phyloP scores from a whole-genome alignment of 1,140 invertebrate species.

The Drosophila oshimai region DNA sequence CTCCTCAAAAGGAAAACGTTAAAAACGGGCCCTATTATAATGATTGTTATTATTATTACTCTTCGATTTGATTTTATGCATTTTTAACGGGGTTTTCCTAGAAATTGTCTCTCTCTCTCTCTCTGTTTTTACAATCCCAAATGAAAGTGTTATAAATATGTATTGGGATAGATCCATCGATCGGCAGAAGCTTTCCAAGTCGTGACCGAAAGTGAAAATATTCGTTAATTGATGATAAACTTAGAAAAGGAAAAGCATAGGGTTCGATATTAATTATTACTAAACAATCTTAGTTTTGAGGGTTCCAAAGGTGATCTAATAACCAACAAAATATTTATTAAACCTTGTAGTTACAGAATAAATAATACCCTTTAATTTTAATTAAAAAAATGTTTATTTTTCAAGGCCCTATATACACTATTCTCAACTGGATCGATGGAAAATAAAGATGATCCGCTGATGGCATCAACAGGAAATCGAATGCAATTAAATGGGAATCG shows the following conservation, averaged over 20 bases:
- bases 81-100: slow-evolving; percentile 47
- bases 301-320: no score
- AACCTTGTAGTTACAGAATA: no score
- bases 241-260: neutral
- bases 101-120: slow-evolving; percentile 9
- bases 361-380: no score
- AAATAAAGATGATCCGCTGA: neutral
- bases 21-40: slow-evolving; percentile 18
- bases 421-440: neutral
- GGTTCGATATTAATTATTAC: no score
- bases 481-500: slow-evolving; percentile 18
- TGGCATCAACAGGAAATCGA: slow-evolving; percentile 28
- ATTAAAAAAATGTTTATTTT: no score
- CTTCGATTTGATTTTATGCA: slow-evolving; percentile 48
- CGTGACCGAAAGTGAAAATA: slow-evolving; percentile 66
- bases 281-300: no score
- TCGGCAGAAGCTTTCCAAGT: slow-evolving; percentile 37
- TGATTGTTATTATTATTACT: slow-evolving; percentile 58
- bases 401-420: neutral
- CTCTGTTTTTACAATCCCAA: slow-evolving; percentile 40
- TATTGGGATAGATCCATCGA: neutral
- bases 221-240: slow-evolving; percentile 29
- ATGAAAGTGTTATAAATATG: slow-evolving; percentile 74
- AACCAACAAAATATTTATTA: neutral
- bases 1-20: neutral